Conservation (phyloP, 2,888 invertebrate genomes). For the Linnaemya vulpina region DNA sequence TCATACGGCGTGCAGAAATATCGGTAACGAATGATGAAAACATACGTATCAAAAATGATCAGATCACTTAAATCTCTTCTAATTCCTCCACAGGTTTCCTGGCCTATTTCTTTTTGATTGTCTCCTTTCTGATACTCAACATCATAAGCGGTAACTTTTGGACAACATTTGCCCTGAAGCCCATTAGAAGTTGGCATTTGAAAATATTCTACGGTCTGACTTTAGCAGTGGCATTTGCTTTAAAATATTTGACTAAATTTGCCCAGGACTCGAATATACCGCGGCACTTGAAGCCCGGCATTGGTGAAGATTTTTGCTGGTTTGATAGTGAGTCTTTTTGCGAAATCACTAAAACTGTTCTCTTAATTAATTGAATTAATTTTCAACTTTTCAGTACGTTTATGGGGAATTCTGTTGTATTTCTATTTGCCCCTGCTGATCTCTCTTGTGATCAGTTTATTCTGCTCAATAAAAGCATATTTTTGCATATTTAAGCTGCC, state of each 20-base stretch:
- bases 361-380: background rate
- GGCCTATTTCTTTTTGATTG: constrained; percentile 77
- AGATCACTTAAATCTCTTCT: background rate
- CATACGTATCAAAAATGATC: too few species aligned
- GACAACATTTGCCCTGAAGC: constrained; percentile 74
- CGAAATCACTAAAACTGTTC: background rate
- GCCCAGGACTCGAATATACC: constrained; percentile 77
- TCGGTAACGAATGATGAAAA: constrained; percentile 71
- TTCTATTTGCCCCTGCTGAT: constrained; percentile 76
- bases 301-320: constrained; percentile 79
- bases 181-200: constrained; percentile 76
- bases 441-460: constrained; percentile 74
- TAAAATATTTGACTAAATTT: constrained; percentile 75
- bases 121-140: constrained; percentile 77
- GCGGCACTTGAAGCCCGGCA: constrained; percentile 77
- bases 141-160: constrained; percentile 78
- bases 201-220: constrained; percentile 73
- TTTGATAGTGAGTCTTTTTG: constrained; percentile 75
- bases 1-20: constrained; percentile 76
- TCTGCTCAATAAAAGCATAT: constrained; percentile 76
- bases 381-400: constrained; percentile 74
- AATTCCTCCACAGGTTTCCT: constrained; percentile 74
- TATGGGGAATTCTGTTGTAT: constrained; percentile 78
- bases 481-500: constrained; percentile 75
- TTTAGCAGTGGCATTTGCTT: constrained; percentile 72